A percentile compares a stretch with the other conserved stretches of the same genome.
These are phyloP conservation scores for Sinocyclocheilus anshuiensis DNA, from an alignment of 2,113 vertebrate genomes.

Conservation along the genomic window DNA sequence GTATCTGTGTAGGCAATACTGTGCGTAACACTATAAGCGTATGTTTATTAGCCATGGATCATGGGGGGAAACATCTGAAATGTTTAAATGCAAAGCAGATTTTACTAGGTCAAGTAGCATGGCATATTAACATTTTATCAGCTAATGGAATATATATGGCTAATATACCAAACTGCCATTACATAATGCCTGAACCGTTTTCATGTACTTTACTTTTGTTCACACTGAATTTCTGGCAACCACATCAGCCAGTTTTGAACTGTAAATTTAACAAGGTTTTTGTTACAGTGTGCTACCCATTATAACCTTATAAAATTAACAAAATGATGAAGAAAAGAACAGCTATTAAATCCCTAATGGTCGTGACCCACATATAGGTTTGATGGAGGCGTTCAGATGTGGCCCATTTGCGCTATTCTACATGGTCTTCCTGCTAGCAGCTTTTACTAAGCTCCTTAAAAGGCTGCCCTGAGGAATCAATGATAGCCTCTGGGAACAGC, in stretches of 20 bases:
- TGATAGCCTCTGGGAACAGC: slow-evolving; percentile 73
- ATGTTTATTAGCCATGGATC: neutral
- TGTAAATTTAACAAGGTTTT: neutral
- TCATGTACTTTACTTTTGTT: neutral
- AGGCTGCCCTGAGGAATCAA: slow-evolving; percentile 74
- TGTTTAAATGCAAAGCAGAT: neutral
- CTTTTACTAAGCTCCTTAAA: slow-evolving; percentile 82
- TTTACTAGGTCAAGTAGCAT: neutral
- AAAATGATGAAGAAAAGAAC: slow-evolving; percentile 70
- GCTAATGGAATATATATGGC: neutral
- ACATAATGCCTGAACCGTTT: neutral
- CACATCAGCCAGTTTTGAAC: neutral
- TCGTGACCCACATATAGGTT: slow-evolving; percentile 71
- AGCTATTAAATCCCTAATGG: slow-evolving; percentile 70
- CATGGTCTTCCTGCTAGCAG: slow-evolving; percentile 75
- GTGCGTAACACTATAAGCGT: neutral
- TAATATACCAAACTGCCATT: neutral
- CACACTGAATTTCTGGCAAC: neutral
- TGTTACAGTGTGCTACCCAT: slow-evolving; percentile 19
- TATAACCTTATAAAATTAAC: slow-evolving; percentile 64
- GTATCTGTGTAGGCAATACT: neutral
- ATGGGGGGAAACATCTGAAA: neutral
- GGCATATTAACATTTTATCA: neutral
- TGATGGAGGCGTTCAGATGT: slow-evolving; percentile 75
- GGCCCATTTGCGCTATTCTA: slow-evolving; percentile 75